phyloP scores from a whole-genome alignment of 2,797 vertebrate species.

The Glossophaga mutica region DNA sequence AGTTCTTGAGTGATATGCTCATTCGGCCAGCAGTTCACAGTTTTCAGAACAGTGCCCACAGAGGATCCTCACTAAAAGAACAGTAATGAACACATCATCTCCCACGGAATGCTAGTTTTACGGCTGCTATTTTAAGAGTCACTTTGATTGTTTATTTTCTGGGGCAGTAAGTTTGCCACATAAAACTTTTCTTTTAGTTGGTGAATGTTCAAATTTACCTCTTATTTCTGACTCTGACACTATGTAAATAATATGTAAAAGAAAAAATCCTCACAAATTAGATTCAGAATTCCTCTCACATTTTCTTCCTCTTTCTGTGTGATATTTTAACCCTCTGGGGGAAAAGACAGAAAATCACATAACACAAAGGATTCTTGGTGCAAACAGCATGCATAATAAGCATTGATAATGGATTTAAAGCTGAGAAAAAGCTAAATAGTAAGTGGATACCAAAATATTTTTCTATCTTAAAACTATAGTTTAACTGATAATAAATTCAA shows the following conservation, averaged over 20 bases:
- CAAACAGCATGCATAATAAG: background rate
- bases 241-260: background rate
- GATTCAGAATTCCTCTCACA: background rate
- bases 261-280: background rate
- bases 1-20: background rate
- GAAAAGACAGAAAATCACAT: background rate
- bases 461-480: background rate
- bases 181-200: conserved; percentile 32
- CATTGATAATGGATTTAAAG: background rate
- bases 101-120: background rate
- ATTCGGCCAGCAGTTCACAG: background rate
- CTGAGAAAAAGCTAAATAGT: background rate
- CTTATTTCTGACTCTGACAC: background rate
- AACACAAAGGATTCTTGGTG: background rate
- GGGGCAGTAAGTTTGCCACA: background rate
- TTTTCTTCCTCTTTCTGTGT: background rate
- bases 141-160: conserved; percentile 23
- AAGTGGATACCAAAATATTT: background rate
- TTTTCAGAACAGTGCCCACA: background rate
- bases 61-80: background rate
- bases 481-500: background rate
- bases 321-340: background rate
- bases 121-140: conserved; percentile 13
- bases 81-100: background rate
- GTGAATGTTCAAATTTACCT: conserved; percentile 34